Percentiles rank a stretch among this genome's conserved stretches.
These are phyloP conservation scores for Apis dorsata DNA, from an alignment of 1,140 invertebrate genomes.

Conservation along the genomic window DNA sequence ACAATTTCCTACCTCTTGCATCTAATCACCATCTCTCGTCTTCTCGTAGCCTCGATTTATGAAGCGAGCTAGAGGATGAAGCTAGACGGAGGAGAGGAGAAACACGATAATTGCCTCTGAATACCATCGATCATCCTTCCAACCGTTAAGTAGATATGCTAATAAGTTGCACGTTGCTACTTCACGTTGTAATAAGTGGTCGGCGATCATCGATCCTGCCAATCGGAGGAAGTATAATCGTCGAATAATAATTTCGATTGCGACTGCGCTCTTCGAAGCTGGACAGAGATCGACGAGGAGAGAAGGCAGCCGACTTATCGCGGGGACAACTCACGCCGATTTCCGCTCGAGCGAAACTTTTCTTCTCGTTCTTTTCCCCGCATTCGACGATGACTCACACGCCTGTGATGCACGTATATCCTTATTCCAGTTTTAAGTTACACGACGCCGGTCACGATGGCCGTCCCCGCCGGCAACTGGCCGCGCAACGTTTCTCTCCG, in stretches of 20 bases:
- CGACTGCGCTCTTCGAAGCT: not conserved
- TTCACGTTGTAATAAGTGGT: conserved; percentile 36
- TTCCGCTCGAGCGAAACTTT: not conserved
- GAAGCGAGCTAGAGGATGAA: not conserved
- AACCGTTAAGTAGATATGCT: conserved; percentile 42
- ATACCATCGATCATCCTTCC: conserved; percentile 41
- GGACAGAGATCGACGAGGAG: too few species aligned
- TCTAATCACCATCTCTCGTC: conserved; percentile 12
- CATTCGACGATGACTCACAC: conserved; percentile 34
- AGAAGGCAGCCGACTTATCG: not conserved
- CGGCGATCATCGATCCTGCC: conserved; percentile 12
- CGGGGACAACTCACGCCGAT: not conserved
- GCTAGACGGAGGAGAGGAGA: too few species aligned
- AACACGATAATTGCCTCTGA: conserved; percentile 51
- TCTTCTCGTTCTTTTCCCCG: not conserved
- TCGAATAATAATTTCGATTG: conserved; percentile 21
- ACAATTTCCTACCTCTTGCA: not conserved
- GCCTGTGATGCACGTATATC: conserved; percentile 6
- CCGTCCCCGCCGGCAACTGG: not conserved
- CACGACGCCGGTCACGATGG: conserved; percentile 9
- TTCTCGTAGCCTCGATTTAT: conserved; percentile 28
- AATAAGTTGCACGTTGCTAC: conserved; percentile 45
- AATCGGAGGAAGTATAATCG: conserved; percentile 39
- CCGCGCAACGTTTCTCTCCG: conserved; percentile 25
- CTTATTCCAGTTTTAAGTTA: conserved; percentile 50